Base-by-base conservation (phyloP, 1,140 invertebrate species). In the Mercenaria mercenaria region DNA sequence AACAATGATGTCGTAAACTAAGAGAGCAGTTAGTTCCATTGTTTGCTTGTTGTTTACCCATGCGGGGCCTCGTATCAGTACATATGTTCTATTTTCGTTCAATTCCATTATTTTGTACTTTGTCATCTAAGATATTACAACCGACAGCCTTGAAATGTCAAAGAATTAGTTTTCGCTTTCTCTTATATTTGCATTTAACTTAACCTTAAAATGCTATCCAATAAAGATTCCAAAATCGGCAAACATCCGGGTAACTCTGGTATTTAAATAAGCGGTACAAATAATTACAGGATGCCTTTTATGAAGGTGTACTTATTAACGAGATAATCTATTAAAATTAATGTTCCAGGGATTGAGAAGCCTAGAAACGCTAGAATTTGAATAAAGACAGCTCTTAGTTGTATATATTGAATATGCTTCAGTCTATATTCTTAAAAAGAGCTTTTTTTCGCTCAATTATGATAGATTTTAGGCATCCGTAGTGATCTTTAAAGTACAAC, bases 141-240 rank as follows among this genome's bases (percentile, higher is more conserved):
- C n/a, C n/a, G n/a, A n/a, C n/a, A n/a, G n/a, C n/a, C n/a, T n/a
- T n/a, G n/a, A n/a, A n/a, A n/a, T n/a, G n/a, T n/a, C n/a, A n/a
- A n/a, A n/a, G n/a, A n/a, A n/a, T n/a, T n/a, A n/a, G n/a, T n/a
- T 74, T 74, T 43, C 34, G 41, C 69, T 74, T 43, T 74, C 26
- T 26, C 39, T 74, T 74, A 41, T 74, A 43, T 74, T 74, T 39
- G 39, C 69, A 18, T 43, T 10, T 10, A 4, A 32, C 26, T 74
- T 39, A 74, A 1, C 32, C 11, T 26, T 32, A 20, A 6, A 74
- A 43, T 74, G 41, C 23, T 18, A 4, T 67, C 15, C 69, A 74
- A 74, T 43, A 43, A 13, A 74, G 43, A 47, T 47, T 47, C 23
- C 11, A 74, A 74, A 15, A 52, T 52, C 13, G 43, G 18, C 41